A percentile compares a stretch with the other conserved stretches of the same genome.
Conservation (phyloP, 2,888 invertebrate genomes). For the Idaea dimidiata region DNA sequence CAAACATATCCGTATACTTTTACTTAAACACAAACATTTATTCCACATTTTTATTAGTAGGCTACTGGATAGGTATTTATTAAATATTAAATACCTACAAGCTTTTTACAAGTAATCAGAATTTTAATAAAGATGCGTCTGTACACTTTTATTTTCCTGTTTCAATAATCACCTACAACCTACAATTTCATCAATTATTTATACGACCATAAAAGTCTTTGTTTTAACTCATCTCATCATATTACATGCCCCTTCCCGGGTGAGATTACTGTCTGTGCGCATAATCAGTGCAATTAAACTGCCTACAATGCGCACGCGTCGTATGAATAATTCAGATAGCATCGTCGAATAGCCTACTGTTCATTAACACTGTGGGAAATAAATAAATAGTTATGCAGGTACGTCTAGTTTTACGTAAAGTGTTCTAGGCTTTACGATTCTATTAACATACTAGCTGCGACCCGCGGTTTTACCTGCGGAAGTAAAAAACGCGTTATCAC, state of each 20-base stretch:
- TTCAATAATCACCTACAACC: constrained; percentile 1
- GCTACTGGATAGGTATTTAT: not conserved
- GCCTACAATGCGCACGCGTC: constrained; percentile 36
- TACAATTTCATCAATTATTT: no score
- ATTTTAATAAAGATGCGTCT: not conserved
- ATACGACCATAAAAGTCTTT: not conserved
- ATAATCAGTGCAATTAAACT: constrained; percentile 45
- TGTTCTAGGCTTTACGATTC: not conserved
- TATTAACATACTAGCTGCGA: no score
- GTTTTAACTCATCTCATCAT: not conserved
- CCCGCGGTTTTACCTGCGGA: no score
- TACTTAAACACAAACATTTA: no score
- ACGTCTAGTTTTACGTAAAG: not conserved
- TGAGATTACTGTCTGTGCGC: constrained; percentile 25
- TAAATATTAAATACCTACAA: not conserved
- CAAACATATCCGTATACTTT: no score
- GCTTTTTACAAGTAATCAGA: not conserved
- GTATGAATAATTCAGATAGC: constrained; percentile 40
- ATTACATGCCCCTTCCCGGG: not conserved
- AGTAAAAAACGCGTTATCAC: no score
- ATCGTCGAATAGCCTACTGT: constrained; percentile 33
- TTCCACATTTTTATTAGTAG: no score
- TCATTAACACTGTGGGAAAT: constrained; percentile 30
- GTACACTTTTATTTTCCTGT: constrained; percentile 12
- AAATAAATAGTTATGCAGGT: constrained; percentile 12